Base-by-base conservation (phyloP, 2,797 vertebrate species). In the Lutjanus argentimaculatus region DNA sequence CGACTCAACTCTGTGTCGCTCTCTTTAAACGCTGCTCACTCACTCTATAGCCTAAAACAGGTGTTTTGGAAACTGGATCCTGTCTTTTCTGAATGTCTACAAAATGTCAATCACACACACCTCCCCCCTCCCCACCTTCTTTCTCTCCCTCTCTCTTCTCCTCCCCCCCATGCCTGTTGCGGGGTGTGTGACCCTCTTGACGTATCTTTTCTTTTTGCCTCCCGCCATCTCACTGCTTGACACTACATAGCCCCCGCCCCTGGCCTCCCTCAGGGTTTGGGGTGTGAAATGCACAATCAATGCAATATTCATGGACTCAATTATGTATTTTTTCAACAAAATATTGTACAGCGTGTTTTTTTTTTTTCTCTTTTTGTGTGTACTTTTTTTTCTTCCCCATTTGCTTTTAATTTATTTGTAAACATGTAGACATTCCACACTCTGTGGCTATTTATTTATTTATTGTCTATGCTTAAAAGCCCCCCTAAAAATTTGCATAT, bases 361-460 rank as follows among this genome's bases (percentile, higher is more conserved):
- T 80, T 85, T 83, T 77, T 63, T 59, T 72, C n/a, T 76, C 51
- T 72, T 89, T 93, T 81, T 95, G 85, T 87, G 77, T 91, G 85
- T 88, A 74, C 7, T 62, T 83, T 57, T 90, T 62, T 17, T 22
- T 51, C 52, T 55, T 68, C 65, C 81, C 94, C 90, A 93, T 95
- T 92, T 93, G 94, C 92, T 91, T 95, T 93, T 96, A 97, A 97
- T 98, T 98, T 98, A 98, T 98, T 96, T 96, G 94, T 96, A 95
- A 91, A 95, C 85, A 95, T 92, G 92, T 96, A 97, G 96, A 97
- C 95, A 96, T 95, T 96, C 95, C 93, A 95, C 97, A 96, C 80
- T 85, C 95, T 93, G 97, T 97, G 97, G 96, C 93, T 99, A 99
- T 99, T 99, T 99, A 99, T 99, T 99, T 95, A 96, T 97, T 97